Evolutionary conservation across 1,140 invertebrate species (phyloP).

Genomic region (Sycophila sp.): DNA sequence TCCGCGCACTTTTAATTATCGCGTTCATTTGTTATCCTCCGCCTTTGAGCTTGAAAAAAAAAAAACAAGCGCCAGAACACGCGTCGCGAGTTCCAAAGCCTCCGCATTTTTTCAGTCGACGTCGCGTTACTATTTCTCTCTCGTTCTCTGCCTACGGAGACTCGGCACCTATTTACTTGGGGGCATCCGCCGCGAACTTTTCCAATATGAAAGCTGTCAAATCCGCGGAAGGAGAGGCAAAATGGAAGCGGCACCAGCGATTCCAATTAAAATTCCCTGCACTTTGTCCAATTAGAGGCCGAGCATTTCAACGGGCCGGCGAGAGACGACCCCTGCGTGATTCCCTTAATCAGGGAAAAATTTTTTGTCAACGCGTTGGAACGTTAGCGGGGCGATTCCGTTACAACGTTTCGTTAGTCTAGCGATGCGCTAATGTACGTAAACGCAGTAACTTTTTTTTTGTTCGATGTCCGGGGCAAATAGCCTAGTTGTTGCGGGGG

Average conservation of each 20-base stretch:
- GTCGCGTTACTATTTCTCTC: no score
- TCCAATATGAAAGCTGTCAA: constrained; percentile 32
- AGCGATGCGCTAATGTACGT: no score
- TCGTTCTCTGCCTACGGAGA: neutral
- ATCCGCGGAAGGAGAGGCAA: constrained; percentile 14
- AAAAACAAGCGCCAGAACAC: neutral
- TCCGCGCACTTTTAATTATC: constrained; percentile 1
- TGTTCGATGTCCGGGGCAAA: no score
- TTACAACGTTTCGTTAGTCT: no score
- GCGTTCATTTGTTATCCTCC: constrained; percentile 7
- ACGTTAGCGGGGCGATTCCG: no score
- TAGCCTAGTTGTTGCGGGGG: no score
- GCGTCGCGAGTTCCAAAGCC: no score
- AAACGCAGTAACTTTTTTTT: no score
- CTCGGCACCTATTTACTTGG: neutral
- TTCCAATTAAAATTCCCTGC: constrained; percentile 28
- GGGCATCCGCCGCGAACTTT: neutral
- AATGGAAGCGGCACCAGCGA: neutral
- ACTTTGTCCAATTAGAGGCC: constrained; percentile 8
- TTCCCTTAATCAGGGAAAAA: no score
- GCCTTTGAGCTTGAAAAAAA: neutral
- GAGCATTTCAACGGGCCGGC: neutral
- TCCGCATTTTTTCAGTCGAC: no score
- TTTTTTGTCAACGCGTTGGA: no score
- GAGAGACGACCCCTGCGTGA: no score